Evolutionary conservation across 2,113 vertebrate genomes (phyloP).

Genomic region (Takifugu bimaculatus): DNA sequence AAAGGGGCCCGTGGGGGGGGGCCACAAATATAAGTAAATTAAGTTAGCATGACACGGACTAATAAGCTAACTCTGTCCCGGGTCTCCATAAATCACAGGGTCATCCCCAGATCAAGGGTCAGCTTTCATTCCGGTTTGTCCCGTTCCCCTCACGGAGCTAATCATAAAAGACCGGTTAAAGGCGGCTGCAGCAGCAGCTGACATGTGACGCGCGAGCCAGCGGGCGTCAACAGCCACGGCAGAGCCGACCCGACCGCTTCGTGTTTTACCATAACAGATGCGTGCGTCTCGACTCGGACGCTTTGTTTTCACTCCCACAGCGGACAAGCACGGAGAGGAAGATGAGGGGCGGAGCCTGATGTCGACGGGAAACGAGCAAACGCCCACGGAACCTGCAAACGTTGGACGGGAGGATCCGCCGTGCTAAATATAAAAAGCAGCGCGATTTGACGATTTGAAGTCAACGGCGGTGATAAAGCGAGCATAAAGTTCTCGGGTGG

Average conservation of each 20-base stretch:
- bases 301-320: neutral
- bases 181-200: conserved; percentile 8
- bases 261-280: conserved; percentile 15
- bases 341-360: neutral
- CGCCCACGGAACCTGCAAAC: too few relatives aligned
- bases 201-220: neutral
- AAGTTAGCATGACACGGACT: conserved; percentile 23
- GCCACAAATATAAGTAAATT: conserved; percentile 39
- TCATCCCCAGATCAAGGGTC: conserved; percentile 2
- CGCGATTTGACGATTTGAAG: too few relatives aligned
- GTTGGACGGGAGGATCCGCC: too few relatives aligned
- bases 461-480: too few relatives aligned
- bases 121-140: neutral
- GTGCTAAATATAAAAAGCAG: too few relatives aligned
- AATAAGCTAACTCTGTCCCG: conserved; percentile 29
- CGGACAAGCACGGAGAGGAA: neutral
- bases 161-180: conserved; percentile 14
- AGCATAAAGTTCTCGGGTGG: too few relatives aligned
- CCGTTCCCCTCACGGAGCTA: conserved; percentile 2
- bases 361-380: too few relatives aligned
- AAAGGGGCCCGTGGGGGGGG: conserved; percentile 4
- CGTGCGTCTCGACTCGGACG: conserved; percentile 1
- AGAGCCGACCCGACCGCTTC: conserved; percentile 12
- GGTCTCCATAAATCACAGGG: neutral
- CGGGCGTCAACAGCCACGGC: conserved; percentile 4